Evolutionary conservation across 2,797 vertebrate species (phyloP).

Genomic region (Harpagifer antarcticus): DNA sequence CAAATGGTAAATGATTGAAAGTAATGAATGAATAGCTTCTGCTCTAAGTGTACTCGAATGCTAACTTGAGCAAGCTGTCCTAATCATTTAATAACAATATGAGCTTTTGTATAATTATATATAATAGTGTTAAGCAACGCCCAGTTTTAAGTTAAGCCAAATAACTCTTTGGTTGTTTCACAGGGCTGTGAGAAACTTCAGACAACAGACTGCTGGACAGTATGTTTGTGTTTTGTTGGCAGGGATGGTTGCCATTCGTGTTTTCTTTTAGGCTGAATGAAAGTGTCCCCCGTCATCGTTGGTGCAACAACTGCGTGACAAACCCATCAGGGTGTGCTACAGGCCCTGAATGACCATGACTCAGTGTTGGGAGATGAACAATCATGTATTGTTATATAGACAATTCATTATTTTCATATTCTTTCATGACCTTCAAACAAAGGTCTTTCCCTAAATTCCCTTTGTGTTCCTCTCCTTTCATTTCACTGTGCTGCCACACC

Average conservation of each 20-base stretch:
- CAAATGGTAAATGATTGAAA: not conserved
- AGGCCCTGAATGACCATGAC: slow-evolving; percentile 24
- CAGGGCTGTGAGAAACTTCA: not conserved
- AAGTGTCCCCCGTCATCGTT: slow-evolving; percentile 6
- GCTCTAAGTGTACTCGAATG: not conserved
- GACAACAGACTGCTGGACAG: not conserved
- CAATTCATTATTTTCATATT: slow-evolving; percentile 11
- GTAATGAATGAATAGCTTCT: not conserved
- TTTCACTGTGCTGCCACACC: slow-evolving; percentile 13
- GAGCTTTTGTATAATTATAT: not conserved
- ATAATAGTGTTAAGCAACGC: not conserved
- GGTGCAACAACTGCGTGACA: slow-evolving; percentile 18
- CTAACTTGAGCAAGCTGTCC: not conserved
- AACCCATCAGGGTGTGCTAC: slow-evolving; percentile 47
- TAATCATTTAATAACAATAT: not conserved
- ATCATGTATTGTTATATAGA: slow-evolving; percentile 6
- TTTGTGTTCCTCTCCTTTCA: slow-evolving; percentile 5
- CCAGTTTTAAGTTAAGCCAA: not conserved
- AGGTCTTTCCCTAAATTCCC: not conserved
- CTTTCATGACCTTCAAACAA: not conserved
- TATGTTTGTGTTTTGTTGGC: slow-evolving; percentile 14
- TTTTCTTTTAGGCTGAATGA: slow-evolving; percentile 31
- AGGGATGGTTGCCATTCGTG: not conserved
- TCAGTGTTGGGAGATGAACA: slow-evolving; percentile 27
- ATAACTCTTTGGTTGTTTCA: not conserved